Conservation (phyloP, 2,888 invertebrate species). For the Rotaria macrura region DNA sequence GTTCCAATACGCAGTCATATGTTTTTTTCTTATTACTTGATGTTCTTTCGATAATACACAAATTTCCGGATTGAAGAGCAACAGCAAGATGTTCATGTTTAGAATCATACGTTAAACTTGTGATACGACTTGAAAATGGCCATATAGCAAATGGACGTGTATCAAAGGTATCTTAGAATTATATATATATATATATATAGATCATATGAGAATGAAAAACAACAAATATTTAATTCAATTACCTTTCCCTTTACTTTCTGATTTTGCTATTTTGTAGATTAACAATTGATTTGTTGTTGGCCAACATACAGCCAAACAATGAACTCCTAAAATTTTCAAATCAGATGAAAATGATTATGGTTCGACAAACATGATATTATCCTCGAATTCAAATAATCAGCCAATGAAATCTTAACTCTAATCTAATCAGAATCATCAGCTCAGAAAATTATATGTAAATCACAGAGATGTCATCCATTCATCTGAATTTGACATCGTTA, state of each 20-base stretch:
- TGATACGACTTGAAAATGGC: neutral
- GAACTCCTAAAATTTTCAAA: neutral
- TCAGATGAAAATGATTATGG: too few species aligned
- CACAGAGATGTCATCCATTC: too few species aligned
- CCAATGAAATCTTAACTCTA: too few species aligned
- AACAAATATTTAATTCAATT: neutral
- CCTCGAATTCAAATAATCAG: too few species aligned
- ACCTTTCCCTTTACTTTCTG: slow-evolving; percentile 10
- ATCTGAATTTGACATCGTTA: too few species aligned
- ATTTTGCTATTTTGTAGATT: neutral
- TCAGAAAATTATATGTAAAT: too few species aligned
- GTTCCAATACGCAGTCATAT: too few species aligned
- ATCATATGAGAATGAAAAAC: neutral
- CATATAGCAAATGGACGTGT: neutral
- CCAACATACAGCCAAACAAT: neutral
- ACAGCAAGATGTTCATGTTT: slow-evolving; percentile 10
- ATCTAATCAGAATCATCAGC: too few species aligned
- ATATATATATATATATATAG: neutral
- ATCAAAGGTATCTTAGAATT: neutral
- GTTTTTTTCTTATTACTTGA: neutral
- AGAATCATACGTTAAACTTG: neutral
- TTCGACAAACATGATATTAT: too few species aligned
- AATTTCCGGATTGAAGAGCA: neutral
- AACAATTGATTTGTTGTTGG: neutral
- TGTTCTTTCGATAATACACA: neutral